phyloP scores from a whole-genome alignment of 92 coral and sea anemone species.

The Blastomussa wellsi region DNA sequence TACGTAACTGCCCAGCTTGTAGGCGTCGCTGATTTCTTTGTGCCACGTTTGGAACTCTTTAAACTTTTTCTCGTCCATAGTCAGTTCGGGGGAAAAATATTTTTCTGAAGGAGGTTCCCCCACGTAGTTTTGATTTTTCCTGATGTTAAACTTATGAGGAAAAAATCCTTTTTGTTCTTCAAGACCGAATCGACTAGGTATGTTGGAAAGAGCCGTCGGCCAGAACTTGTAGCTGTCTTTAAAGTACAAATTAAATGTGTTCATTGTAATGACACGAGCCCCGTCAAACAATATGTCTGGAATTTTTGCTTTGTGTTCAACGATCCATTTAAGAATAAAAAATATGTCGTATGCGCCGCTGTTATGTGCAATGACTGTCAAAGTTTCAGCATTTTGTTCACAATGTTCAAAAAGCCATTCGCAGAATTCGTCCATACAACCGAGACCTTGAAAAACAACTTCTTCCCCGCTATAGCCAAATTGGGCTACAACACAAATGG shows the following conservation, averaged over 20 bases:
- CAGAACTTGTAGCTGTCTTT: neutral
- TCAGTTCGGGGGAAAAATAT: neutral
- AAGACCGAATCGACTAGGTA: neutral
- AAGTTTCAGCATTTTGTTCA: neutral
- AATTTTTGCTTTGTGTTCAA: neutral
- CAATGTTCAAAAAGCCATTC: constrained; percentile 2
- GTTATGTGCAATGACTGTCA: constrained; percentile 2
- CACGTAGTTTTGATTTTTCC: constrained; percentile 2
- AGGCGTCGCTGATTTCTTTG: too few species aligned
- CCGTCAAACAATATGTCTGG: neutral
- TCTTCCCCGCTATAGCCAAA: neutral
- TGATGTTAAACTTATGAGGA: constrained; percentile 3
- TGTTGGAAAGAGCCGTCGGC: neutral
- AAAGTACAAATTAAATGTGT: neutral
- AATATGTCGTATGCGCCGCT: neutral
- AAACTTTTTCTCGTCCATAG: neutral
- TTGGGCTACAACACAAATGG: neutral
- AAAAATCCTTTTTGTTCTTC: constrained; percentile 5
- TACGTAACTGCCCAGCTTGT: too few species aligned
- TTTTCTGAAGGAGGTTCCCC: neutral
- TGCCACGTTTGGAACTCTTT: too few species aligned
- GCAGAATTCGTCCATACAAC: neutral
- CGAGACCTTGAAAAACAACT: neutral
- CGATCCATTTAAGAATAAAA: neutral
- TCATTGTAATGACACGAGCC: neutral